These are phyloP conservation scores for Cabera pusaria DNA, from an alignment of 2,888 invertebrate species.

Conservation along the genomic window DNA sequence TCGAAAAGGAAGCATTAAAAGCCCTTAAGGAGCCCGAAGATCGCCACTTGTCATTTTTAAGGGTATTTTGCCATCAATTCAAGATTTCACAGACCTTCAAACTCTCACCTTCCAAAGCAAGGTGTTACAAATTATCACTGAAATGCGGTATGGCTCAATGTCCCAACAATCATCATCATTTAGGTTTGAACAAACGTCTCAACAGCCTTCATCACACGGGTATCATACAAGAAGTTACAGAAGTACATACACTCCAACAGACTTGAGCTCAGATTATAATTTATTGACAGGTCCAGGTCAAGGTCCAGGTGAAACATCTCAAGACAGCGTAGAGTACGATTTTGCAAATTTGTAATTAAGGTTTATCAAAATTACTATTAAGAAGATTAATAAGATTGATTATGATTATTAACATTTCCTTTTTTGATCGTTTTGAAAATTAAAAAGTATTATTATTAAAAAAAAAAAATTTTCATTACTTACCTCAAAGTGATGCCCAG, in stretches of 20 bases:
- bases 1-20: slow-evolving; percentile 31
- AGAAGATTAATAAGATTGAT: no score
- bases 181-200: slow-evolving; percentile 31
- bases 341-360: background rate
- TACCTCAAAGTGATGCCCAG: slow-evolving; percentile 38
- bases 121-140: slow-evolving; percentile 32
- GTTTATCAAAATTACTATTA: no score
- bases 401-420: no score
- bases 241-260: background rate
- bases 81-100: slow-evolving; percentile 36
- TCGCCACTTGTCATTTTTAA: slow-evolving; percentile 32
- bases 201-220: slow-evolving; percentile 19
- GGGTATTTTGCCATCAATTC: slow-evolving; percentile 35
- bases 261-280: background rate
- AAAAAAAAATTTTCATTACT: slow-evolving; percentile 16
- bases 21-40: slow-evolving; percentile 30
- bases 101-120: slow-evolving; percentile 34
- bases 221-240: slow-evolving; percentile 23
- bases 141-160: slow-evolving; percentile 21
- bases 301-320: background rate
- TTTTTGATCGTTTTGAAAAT: background rate
- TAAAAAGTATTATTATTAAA: slow-evolving; percentile 4
- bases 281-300: slow-evolving; percentile 30
- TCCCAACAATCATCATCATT: slow-evolving; percentile 18
- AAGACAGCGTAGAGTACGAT: slow-evolving; percentile 1